Evolutionary conservation across 2,797 vertebrate species (phyloP).

Genomic region (Trachurus trachurus): DNA sequence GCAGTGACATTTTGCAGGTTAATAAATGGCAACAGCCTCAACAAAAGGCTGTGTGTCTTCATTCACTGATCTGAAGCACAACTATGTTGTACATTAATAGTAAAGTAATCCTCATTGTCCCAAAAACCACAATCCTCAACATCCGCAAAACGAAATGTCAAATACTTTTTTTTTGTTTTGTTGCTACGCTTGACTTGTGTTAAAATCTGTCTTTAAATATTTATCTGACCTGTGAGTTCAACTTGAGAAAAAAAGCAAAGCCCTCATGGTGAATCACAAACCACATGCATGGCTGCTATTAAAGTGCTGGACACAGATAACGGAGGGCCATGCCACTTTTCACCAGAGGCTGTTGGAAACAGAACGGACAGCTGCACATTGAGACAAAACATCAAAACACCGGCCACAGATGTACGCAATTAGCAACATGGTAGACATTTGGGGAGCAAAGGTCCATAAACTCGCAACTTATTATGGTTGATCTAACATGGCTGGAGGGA

Average conservation of each 20-base stretch:
- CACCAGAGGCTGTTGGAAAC: conserved; percentile 71
- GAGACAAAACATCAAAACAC: conserved; percentile 81
- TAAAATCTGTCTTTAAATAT: neutral
- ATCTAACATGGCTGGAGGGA: conserved; percentile 75
- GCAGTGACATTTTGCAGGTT: conserved; percentile 27
- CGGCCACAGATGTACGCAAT: conserved; percentile 81
- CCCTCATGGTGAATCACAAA: conserved; percentile 46
- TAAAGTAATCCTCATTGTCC: too few relatives aligned
- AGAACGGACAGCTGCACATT: conserved; percentile 75
- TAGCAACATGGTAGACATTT: conserved; percentile 85
- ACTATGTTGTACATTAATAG: neutral
- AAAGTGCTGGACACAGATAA: conserved; percentile 67
- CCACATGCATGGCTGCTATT: conserved; percentile 51
- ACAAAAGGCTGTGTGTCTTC: neutral
- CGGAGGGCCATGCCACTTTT: conserved; percentile 56
- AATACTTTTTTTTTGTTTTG: neutral
- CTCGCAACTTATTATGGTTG: conserved; percentile 77
- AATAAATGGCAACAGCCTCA: conserved; percentile 10
- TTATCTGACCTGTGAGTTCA: neutral
- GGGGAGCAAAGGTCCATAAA: conserved; percentile 83
- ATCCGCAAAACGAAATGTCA: too few relatives aligned
- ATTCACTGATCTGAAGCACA: neutral
- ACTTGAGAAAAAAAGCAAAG: neutral
- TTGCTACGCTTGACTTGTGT: neutral
- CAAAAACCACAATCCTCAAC: neutral